Evolutionary conservation across 35 echinoderm and acorn worm species (phyloP).

Genomic region (Ptychodera flava): DNA sequence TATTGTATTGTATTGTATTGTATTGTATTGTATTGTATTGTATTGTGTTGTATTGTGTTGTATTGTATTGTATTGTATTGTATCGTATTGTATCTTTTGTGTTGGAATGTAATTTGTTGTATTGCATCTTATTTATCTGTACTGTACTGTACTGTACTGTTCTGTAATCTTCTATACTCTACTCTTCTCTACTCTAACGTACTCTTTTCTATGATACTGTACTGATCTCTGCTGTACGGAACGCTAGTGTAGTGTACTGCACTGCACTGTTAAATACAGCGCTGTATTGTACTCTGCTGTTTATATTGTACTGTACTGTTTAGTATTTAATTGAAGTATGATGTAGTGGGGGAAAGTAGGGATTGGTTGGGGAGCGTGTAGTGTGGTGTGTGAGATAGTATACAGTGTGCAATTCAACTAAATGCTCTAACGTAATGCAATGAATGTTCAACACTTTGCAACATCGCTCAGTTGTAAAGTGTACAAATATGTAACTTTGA

Average conservation of each 20-base stretch:
- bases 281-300: background rate
- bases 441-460: no score
- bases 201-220: background rate
- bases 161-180: no score
- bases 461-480: no score
- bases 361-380: no score
- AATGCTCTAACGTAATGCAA: no score
- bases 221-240: background rate
- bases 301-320: background rate
- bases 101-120: background rate
- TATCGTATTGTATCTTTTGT: background rate
- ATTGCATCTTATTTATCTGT: background rate
- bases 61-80: background rate
- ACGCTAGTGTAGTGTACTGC: background rate
- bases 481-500: no score
- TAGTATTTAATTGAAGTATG: background rate
- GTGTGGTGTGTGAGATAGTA: no score
- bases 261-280: background rate
- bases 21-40: background rate
- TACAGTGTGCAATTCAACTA: no score
- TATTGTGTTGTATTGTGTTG: background rate
- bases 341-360: no score
- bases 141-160: background rate
- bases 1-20: conserved; percentile 2
- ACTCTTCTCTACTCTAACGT: background rate